Base-by-base conservation (phyloP, 2,797 vertebrate genomes). In the Amniataba percoides region DNA sequence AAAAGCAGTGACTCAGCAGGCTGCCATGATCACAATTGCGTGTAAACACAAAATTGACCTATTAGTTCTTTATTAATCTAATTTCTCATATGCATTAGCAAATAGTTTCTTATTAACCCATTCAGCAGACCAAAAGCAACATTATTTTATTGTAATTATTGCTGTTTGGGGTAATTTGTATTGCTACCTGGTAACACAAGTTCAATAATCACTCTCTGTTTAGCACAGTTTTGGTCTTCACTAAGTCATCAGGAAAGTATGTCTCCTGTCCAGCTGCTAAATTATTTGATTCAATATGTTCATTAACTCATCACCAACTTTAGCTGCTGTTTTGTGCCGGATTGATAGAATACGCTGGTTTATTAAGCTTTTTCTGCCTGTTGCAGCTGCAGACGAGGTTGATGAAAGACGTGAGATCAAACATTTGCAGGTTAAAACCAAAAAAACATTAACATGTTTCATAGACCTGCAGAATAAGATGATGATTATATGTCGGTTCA, bases 141-240 rank as follows among this genome's bases (percentile, higher is more conserved):
- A 58, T 39, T 2, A 40, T 31, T 31, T 31, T n/a, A n/a, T n/a
- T n/a, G 31, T 13, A 74, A 42, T 42, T 16, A 52, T 31, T 31
- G 27, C 27, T 31, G 5, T 36, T 12, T 43, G 16, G 13, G 51
- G 11, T 27, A 16, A 55, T 36, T 49, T 62, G n/a, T n/a, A n/a
- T 2, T 56, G 39, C 27, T 3, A 67, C 15, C 8, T 42, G 9
- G 9, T 2, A 19, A 6, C 21, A 16, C 27, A 16, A 11, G 11
- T 49, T 15, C 2, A 40, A 4, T 19, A 40, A 12, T 62, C 1
- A 27, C 45, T 15, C 1, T 51, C 1, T 3, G n/a, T 42, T 49
- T 9, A 27, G 19, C 39, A 48, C 55, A 0, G 19, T 25, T 63
- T 68, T 64, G 36, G 57, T 67, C 46, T 55, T 25, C 71, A 53